Conservation (phyloP, 2,113 vertebrate genomes). For the Seriola quinqueradiata region DNA sequence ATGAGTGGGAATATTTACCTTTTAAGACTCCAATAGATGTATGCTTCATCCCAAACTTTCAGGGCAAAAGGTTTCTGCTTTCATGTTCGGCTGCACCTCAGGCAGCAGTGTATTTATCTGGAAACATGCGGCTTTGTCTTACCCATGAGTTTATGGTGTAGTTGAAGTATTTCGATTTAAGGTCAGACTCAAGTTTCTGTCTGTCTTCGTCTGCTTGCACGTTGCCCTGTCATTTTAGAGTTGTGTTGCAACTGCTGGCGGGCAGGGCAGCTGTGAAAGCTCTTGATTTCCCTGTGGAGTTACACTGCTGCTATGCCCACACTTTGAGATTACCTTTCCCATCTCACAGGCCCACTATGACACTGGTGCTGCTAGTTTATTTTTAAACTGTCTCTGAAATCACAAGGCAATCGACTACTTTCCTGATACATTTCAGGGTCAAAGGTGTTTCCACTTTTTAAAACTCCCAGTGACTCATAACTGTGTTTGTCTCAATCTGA, state of each 20-base stretch:
- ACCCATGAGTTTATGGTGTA: slow-evolving; percentile 20
- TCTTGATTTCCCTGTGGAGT: slow-evolving; percentile 81
- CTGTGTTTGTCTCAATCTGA: slow-evolving; percentile 33
- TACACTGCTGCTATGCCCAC: slow-evolving; percentile 64
- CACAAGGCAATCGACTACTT: slow-evolving; percentile 47
- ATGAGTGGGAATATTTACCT: slow-evolving; percentile 29
- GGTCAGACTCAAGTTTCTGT: slow-evolving; percentile 60
- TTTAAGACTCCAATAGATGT: slow-evolving; percentile 26
- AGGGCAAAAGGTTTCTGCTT: slow-evolving; percentile 4
- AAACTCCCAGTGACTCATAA: slow-evolving; percentile 19
- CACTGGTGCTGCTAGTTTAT: slow-evolving; percentile 57
- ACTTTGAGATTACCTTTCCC: slow-evolving; percentile 76
- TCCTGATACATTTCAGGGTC: slow-evolving; percentile 57
- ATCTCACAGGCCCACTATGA: slow-evolving; percentile 60
- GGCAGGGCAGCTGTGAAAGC: slow-evolving; percentile 72
- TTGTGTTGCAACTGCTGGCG: slow-evolving; percentile 58
- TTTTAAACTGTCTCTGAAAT: slow-evolving; percentile 69
- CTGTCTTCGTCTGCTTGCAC: slow-evolving; percentile 30
- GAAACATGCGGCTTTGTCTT: slow-evolving; percentile 29
- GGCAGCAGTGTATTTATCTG: slow-evolving; percentile 29
- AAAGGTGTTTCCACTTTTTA: slow-evolving; percentile 46
- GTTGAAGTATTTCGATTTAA: slow-evolving; percentile 55
- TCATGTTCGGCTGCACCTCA: slow-evolving; percentile 25
- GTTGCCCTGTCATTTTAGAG: slow-evolving; percentile 63
- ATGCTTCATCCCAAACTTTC: slow-evolving; percentile 18